Base-by-base conservation (phyloP, 2,113 vertebrate genomes). In the Barnardius zonarius region DNA sequence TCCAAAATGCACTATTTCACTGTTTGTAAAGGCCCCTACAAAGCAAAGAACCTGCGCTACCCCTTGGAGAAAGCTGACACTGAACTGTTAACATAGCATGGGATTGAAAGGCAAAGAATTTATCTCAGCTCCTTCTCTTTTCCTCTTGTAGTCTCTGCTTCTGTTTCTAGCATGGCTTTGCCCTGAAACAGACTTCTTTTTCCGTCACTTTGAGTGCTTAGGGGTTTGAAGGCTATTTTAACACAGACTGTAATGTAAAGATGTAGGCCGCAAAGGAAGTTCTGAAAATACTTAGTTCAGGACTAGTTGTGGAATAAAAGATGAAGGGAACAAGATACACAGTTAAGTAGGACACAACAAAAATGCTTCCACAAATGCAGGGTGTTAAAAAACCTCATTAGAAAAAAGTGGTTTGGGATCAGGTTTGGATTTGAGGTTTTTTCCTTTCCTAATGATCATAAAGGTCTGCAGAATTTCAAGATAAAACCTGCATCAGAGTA, bases 321-420 rank as follows among this genome's bases (percentile, higher is more conserved):
- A 69, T 0, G 0, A 83, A 41, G 9, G 3, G 37, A 77, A 25
- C 3, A 46, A 57, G 30, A 46, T 31, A 15, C 2, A 24, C 27
- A 24, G 31, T 39, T 86, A 91, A 41, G 8, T 49, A 39, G 67
- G 43, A 77, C 35, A 57, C 55, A 59, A 33, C 10, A 77, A 41
- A 92, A 77, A 62, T 14, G 4, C 39, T 76, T 69, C 44, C 48
- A 69, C 22, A 85, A 88, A 63, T 17, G 6, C 41, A 74, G 20
- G 7, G 37, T 55, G 43, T 51, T 74, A 49, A 83, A 76, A 24
- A 88, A 44, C 15, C 44, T 25, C 17, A 43, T 4, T 35, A 68
- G 23, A 1, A 4, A 64, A 44, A 23, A 33, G 14, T 13, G 17
- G 22, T 68, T 61, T 0, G 1, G 9, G 7, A 17, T 23, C 70